phyloP scores from a whole-genome alignment of 2,113 vertebrate species.

The Lamprologus speciosus region DNA sequence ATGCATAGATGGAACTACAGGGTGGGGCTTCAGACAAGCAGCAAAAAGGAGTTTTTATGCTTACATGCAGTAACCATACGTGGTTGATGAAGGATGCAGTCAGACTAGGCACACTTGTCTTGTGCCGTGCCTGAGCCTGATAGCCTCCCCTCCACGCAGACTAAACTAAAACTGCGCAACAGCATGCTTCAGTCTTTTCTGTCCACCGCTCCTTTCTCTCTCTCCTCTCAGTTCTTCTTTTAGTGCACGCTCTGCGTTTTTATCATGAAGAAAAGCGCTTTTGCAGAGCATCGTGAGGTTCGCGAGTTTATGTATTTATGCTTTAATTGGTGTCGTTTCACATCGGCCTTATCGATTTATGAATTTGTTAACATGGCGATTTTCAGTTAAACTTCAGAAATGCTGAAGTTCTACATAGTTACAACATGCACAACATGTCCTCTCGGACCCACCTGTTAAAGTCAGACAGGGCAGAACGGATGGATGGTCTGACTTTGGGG shows the following conservation, averaged over 20 bases:
- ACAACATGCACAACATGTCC: background rate
- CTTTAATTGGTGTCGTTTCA: background rate
- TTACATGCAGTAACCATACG: background rate
- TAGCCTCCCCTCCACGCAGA: background rate
- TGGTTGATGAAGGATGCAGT: background rate
- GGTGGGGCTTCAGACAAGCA: background rate
- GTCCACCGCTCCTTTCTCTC: background rate
- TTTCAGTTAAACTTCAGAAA: background rate
- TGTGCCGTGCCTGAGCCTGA: background rate
- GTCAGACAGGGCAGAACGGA: background rate
- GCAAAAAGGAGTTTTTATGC: background rate
- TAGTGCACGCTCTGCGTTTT: background rate
- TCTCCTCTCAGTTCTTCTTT: background rate
- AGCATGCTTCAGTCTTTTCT: background rate
- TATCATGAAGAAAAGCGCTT: accelerated
- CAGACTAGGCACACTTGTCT: background rate
- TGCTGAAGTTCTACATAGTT: background rate
- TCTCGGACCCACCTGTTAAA: background rate
- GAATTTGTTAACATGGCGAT: background rate
- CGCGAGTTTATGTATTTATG: accelerated
- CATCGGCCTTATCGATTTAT: background rate
- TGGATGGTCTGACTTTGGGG: background rate
- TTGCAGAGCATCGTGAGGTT: background rate
- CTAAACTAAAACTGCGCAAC: background rate
- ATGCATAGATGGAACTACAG: background rate